A percentile compares a stretch with the other conserved stretches of the same genome.
phyloP scores from a whole-genome alignment of 2,797 vertebrate genomes.

The Eulemur mongoz region DNA sequence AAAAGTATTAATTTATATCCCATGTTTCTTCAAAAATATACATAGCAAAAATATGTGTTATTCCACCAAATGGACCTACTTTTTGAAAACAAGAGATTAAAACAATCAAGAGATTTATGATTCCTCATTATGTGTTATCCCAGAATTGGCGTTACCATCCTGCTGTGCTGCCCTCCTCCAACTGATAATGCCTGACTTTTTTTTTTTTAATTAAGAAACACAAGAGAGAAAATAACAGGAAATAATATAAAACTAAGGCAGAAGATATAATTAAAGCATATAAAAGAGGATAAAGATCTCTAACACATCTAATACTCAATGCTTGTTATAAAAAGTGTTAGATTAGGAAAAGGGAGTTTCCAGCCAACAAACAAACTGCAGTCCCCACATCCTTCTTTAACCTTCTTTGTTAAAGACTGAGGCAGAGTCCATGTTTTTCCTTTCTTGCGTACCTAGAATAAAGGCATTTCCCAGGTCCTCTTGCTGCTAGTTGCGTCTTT shows the following conservation, averaged over 20 bases:
- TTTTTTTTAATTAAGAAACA: neutral
- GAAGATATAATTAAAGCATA: neutral
- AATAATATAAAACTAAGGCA: neutral
- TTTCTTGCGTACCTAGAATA: neutral
- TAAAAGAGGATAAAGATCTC: neutral
- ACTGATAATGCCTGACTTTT: neutral
- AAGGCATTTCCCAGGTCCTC: neutral
- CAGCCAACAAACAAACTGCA: neutral
- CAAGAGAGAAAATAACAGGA: neutral
- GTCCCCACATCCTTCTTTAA: neutral
- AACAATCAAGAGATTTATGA: neutral
- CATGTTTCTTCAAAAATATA: neutral
- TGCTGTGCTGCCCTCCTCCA: neutral
- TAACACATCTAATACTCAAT: neutral
- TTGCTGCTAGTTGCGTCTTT: neutral
- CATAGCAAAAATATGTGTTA: neutral
- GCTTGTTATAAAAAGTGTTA: neutral
- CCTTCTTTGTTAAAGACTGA: neutral
- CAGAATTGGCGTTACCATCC: neutral
- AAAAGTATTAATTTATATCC: neutral
- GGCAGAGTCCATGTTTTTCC: neutral
- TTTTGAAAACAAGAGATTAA: neutral
- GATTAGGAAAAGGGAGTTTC: neutral
- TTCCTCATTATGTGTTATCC: neutral
- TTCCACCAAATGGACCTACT: neutral